phyloP scores from a whole-genome alignment of 2,113 vertebrate genomes.

The Otocyon megalotis region DNA sequence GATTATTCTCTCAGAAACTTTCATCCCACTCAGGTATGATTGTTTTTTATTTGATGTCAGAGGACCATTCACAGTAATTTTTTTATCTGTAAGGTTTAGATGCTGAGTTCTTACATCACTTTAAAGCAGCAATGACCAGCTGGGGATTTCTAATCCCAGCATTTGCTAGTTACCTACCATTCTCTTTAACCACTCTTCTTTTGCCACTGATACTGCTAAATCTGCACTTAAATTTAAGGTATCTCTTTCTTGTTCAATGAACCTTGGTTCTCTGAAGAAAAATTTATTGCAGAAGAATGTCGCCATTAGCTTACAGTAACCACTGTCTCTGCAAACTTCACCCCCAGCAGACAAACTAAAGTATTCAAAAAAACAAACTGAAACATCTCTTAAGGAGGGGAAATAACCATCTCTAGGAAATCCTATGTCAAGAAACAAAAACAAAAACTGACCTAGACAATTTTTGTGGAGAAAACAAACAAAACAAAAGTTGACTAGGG shows the following conservation, averaged over 20 bases:
- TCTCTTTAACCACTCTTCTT: not conserved
- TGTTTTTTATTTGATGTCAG: constrained; percentile 3
- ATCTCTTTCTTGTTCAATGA: not conserved
- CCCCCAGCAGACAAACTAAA: not conserved
- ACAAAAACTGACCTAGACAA: not conserved
- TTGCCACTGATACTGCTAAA: not conserved
- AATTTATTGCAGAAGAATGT: not conserved
- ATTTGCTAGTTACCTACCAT: constrained; percentile 5
- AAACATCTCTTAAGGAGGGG: not conserved
- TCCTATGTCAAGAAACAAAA: not conserved
- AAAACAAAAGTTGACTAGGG: not conserved
- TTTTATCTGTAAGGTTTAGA: not conserved
- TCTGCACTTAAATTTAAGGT: not conserved
- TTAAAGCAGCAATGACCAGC: not conserved
- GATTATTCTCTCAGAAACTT: constrained; percentile 70
- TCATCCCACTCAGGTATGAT: not conserved
- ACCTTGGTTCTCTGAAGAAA: not conserved
- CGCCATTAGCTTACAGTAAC: not conserved
- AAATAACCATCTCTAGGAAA: not conserved
- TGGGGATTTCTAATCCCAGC: not conserved
- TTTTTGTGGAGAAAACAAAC: not conserved
- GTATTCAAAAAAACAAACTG: not conserved
- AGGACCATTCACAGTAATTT: not conserved
- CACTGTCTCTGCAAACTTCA: not conserved
- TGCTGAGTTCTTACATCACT: not conserved